Percentiles rank a stretch among this genome's conserved stretches.
These are phyloP conservation scores for Oryzias celebensis DNA, from an alignment of 2,113 vertebrate genomes.

Conservation along the genomic window DNA sequence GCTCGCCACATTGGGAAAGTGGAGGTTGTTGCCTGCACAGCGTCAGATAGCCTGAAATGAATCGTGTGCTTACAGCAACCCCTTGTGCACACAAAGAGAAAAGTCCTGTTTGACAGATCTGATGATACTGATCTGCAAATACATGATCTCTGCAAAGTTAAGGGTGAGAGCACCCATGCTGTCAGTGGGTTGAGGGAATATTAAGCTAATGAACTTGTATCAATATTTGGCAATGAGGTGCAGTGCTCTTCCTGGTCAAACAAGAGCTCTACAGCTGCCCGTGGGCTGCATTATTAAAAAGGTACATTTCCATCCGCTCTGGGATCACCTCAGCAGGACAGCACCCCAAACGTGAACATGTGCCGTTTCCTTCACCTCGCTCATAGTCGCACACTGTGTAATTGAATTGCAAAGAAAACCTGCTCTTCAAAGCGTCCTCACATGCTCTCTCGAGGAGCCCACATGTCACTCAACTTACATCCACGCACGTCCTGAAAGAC, in stretches of 20 bases:
- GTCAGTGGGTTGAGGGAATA: constrained; percentile 6
- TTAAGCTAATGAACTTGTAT: constrained; percentile 17
- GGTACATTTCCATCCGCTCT: constrained; percentile 15
- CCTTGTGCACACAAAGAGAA: constrained; percentile 55
- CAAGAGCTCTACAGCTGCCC: constrained; percentile 1
- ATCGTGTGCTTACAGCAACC: constrained; percentile 58
- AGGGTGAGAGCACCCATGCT: constrained; percentile 15
- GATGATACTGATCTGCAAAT: constrained; percentile 4
- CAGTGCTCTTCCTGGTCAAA: constrained; percentile 10
- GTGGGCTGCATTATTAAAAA: constrained; percentile 4
- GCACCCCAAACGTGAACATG: constrained; percentile 17
- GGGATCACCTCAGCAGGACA: constrained; percentile 22
- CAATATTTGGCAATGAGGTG: constrained; percentile 2
- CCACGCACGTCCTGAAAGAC: constrained; percentile 10
- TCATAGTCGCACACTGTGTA: constrained; percentile 20
- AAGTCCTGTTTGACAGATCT: not conserved
- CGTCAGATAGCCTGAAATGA: constrained; percentile 1
- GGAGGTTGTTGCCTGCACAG: not conserved
- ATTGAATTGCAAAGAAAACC: constrained; percentile 36
- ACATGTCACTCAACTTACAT: constrained; percentile 31
- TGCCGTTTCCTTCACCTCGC: constrained; percentile 14
- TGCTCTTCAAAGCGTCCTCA: constrained; percentile 37
- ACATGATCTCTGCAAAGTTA: constrained; percentile 18
- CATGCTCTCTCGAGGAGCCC: constrained; percentile 22
- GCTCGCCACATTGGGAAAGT: constrained; percentile 11